These are phyloP conservation scores for Epicauta chinensis DNA, from an alignment of 1,140 invertebrate species.

Conservation along the genomic window DNA sequence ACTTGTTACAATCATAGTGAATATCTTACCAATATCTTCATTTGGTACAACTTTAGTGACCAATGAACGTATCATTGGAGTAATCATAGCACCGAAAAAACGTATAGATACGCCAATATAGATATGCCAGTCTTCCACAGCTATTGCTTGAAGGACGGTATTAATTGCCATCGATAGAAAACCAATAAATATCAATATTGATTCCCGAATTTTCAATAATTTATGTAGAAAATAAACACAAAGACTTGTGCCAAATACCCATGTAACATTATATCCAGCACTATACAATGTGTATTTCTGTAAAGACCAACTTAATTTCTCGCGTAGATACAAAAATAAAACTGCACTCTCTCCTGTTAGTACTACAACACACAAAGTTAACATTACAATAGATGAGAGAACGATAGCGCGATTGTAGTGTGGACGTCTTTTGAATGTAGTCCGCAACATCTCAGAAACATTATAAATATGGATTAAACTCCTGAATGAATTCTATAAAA, in stretches of 20 bases:
- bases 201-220: constrained; percentile 42
- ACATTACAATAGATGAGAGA: constrained; percentile 51
- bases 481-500: constrained; percentile 20
- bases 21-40: constrained; percentile 57
- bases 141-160: constrained; percentile 48
- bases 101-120: constrained; percentile 51
- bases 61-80: constrained; percentile 56
- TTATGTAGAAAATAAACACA: constrained; percentile 50
- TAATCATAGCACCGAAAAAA: constrained; percentile 50
- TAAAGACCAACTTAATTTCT: constrained; percentile 61
- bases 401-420: constrained; percentile 54
- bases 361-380: constrained; percentile 51
- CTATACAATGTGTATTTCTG: constrained; percentile 53
- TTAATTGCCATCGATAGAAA: constrained; percentile 41
- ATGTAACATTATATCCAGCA: constrained; percentile 42
- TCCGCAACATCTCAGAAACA: constrained; percentile 53
- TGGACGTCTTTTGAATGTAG: constrained; percentile 53
- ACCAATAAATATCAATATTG: constrained; percentile 41
- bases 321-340: constrained; percentile 56
- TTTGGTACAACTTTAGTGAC: constrained; percentile 59
- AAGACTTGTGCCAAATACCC: constrained; percentile 48
- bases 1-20: constrained; percentile 26
- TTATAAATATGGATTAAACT: constrained; percentile 51
- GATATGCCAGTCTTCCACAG: constrained; percentile 56
- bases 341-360: constrained; percentile 50